Base-by-base conservation (phyloP, 2,888 invertebrate genomes). In the Nemurella pictetii region DNA sequence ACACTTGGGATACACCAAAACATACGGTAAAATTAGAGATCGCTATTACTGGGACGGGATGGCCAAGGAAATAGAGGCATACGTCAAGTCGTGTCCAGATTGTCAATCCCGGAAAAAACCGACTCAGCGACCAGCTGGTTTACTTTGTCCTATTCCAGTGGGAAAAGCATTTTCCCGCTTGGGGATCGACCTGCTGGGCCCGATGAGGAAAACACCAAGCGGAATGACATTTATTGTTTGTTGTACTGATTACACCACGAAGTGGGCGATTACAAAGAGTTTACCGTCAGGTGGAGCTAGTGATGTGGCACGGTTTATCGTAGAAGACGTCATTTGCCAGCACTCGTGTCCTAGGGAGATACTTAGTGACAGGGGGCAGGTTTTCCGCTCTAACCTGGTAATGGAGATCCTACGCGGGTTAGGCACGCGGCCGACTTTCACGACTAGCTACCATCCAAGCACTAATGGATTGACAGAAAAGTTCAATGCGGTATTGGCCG, bases 361-460 rank as follows among this genome's bases (percentile, higher is more conserved):
- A 0, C 30, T 87, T 0, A 85, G 85, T 0, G 88, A 88, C 80
- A 81, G 86, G 25, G 87, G 87, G 0, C 84, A 85, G 0, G 85
- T 85, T 55, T 88, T 87, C 73, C 29, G 81, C 0, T 85, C 86
- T 0, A 85, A 84, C 25, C 20, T 87, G 25, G 75, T 87, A n/a
- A 55, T 80, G 29, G 77, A 85, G 55, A 32, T 87, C 20, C 26
- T 83, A 0, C 15, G 55, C 9, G 36, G 36, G 0, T 7, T 87
- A n/a, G 86, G 85, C 7, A 83, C 87, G 15, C 74, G 85, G 12
- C 86, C 87, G 72, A 73, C 35, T 0, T 86, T 84, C 27, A 87
- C 88, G 12, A 83, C 86, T 0, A 84, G 87, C 0, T 87, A 86
- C 84, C 85, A 87, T 9, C 87, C 88, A 7, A 35, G 35, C 35